Conservation (phyloP, 2,888 invertebrate species). For the Sinopyrophorus schimmeli region DNA sequence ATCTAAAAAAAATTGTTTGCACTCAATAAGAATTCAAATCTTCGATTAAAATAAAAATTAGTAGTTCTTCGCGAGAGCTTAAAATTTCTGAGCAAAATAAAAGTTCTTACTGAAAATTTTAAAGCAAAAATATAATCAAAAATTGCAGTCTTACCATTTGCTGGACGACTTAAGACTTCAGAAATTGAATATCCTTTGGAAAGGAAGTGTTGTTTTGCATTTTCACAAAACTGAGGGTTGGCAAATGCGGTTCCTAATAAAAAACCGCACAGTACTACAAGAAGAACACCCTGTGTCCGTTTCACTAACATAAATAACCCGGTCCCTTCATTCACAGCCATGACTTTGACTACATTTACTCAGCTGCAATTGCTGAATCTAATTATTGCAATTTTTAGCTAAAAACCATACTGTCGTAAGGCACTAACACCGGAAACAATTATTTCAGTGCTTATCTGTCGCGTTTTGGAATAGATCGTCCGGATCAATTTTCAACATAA, state of each 20-base stretch:
- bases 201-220: slow-evolving; percentile 17
- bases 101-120: no score
- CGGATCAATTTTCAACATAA: slow-evolving; percentile 1
- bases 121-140: slow-evolving; percentile 2
- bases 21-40: no score
- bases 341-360: slow-evolving; percentile 27
- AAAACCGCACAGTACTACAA: slow-evolving; percentile 17
- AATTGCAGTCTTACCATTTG: slow-evolving; percentile 21
- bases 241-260: slow-evolving; percentile 22
- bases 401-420: slow-evolving; percentile 20
- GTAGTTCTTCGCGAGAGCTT: no score
- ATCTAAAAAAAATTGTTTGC: no score
- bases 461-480: slow-evolving; percentile 5
- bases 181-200: slow-evolving; percentile 20
- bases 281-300: slow-evolving; percentile 25
- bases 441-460: slow-evolving; percentile 1
- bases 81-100: no score
- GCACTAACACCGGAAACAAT: slow-evolving; percentile 11
- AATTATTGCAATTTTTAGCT: slow-evolving; percentile 9
- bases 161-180: slow-evolving; percentile 19
- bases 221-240: no score
- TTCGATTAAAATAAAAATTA: no score
- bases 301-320: slow-evolving; percentile 30
- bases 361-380: slow-evolving; percentile 8
- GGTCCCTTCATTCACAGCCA: slow-evolving; percentile 31